Conservation (phyloP, 2,113 vertebrate species). For the Brachyhypopomus occidentalis region DNA sequence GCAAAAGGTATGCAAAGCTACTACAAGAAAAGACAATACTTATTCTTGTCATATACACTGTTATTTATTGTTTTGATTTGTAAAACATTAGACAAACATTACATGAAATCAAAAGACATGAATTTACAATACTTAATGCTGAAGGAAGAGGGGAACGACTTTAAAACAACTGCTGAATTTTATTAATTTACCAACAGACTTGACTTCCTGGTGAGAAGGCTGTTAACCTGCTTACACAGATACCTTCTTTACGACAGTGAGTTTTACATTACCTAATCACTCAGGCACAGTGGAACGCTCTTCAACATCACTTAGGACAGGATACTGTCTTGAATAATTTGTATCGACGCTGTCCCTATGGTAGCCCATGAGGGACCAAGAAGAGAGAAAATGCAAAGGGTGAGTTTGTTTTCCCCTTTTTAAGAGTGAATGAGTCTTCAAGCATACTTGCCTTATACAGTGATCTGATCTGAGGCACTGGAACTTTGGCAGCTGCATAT, state of each 20-base stretch:
- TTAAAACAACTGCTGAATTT: conserved; percentile 65
- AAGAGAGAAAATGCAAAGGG: conserved; percentile 35
- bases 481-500: conserved; percentile 31
- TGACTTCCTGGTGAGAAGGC: conserved; percentile 67
- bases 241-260: conserved; percentile 39
- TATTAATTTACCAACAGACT: conserved; percentile 66
- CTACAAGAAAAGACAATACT: conserved; percentile 24
- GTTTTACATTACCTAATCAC: conserved; percentile 25
- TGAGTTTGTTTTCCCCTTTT: conserved; percentile 43
- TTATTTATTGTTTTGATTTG: conserved; percentile 80
- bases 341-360: conserved; percentile 24
- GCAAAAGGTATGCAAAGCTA: conserved; percentile 6
- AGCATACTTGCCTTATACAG: conserved; percentile 20
- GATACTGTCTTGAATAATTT: conserved; percentile 28
- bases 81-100: conserved; percentile 80
- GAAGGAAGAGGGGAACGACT: conserved; percentile 64
- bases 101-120: conserved; percentile 71
- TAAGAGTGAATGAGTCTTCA: conserved; percentile 6
- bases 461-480: conserved; percentile 40
- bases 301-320: conserved; percentile 9
- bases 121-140: conserved; percentile 70
- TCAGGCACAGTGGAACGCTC: conserved; percentile 30
- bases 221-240: conserved; percentile 37
- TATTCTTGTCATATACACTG: conserved; percentile 70
- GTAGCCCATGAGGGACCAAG: conserved; percentile 24